Base-by-base conservation (phyloP, 2,113 vertebrate genomes). In the Chloebia gouldiae region DNA sequence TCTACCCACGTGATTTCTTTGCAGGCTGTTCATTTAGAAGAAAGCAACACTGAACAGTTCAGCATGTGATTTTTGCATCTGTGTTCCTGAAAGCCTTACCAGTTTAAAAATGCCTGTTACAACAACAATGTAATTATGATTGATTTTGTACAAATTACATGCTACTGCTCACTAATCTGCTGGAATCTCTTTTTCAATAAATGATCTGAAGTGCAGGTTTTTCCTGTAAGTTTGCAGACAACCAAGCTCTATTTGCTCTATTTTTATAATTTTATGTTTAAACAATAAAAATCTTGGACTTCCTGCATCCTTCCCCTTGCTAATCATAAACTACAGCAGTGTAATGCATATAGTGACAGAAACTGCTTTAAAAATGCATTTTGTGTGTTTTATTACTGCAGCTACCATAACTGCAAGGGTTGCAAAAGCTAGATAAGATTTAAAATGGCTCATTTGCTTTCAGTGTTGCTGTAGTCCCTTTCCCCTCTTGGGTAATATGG, bases 21-120 rank as follows among this genome's bases (percentile, higher is more conserved):
- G 60, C 97, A 99, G 99, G 99, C 89, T 99, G 99, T 84, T 99
- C 99, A 44, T 99, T 99, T 97, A 98, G 98, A 97, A 99, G 98
- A 96, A 99, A 99, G 95, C 98, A 98, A 86, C 98, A 99, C 94
- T 99, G 92, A 98, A 94, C 66, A 73, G 37, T 88, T 95, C 83
- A 96, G 45, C 85, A 70, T 79, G 68, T 51, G 76, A 70, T 31
- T 92, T 93, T 92, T 89, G 85, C 80, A 86, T 91, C 84, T 71
- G 75, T 87, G 45, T 49, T 93, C 94, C 96, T 92, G 95, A 93
- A 98, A 95, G 96, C 97, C 95, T 97, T 98, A 96, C 78, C 77
- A 90, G 86, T 97, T 98, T 82, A 96, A 97, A 95, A 95, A 95
- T 70, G 80, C 91, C 78, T 81, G 30, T 94, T 95, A 95, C 71